Evolutionary conservation across 2,888 invertebrate species (phyloP).

Genomic region (Aporophyla lueneburgensis): DNA sequence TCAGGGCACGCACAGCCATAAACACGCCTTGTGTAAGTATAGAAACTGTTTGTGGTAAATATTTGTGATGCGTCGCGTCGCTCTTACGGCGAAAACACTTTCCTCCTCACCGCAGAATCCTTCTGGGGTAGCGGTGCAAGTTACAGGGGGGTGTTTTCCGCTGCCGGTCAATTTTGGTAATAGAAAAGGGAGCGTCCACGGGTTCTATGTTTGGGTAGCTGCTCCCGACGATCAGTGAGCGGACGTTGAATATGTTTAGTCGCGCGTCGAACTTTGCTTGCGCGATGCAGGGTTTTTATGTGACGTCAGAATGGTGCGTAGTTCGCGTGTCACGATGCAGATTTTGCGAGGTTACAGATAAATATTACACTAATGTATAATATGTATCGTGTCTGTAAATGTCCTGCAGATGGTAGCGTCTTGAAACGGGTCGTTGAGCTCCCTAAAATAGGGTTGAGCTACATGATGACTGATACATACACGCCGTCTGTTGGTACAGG

Average conservation of each 20-base stretch:
- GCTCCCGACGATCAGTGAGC: too few species aligned
- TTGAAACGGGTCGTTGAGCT: too few species aligned
- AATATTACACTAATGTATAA: neutral
- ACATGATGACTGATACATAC: too few species aligned
- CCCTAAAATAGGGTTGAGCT: too few species aligned
- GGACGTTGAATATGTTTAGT: neutral
- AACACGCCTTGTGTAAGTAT: slow-evolving; percentile 16
- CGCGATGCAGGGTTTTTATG: neutral
- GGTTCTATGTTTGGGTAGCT: neutral
- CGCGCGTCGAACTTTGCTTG: neutral
- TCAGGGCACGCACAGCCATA: slow-evolving; percentile 24
- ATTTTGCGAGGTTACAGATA: neutral
- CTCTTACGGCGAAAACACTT: slow-evolving; percentile 78
- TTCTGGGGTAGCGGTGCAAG: slow-evolving; percentile 70
- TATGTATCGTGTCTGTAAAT: too few species aligned
- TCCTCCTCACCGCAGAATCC: slow-evolving; percentile 84
- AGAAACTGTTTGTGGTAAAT: slow-evolving; percentile 65
- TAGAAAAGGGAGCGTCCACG: neutral
- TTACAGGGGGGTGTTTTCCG: slow-evolving; percentile 33
- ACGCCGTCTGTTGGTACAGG: too few species aligned
- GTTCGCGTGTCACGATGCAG: neutral
- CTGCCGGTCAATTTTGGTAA: neutral
- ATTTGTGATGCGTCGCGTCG: slow-evolving; percentile 75
- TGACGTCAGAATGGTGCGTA: neutral
- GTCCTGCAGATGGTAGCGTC: too few species aligned